Evolutionary conservation across 2,797 vertebrate species (phyloP).

Genomic region (Acipenser ruthenus): DNA sequence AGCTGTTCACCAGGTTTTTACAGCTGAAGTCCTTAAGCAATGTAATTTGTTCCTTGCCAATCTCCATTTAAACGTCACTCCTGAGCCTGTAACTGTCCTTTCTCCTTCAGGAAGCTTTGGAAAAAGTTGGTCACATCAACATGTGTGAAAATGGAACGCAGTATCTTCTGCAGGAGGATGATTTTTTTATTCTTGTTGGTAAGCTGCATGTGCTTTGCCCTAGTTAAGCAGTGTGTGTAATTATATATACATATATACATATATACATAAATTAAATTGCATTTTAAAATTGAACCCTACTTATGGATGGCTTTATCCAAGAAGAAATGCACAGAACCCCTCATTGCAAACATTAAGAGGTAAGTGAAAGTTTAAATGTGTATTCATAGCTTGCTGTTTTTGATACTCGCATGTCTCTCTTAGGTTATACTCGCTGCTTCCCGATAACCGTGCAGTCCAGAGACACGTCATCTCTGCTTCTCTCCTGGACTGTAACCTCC

Average conservation of each 20-base stretch:
- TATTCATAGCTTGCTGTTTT: too few species aligned
- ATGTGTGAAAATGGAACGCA: slow-evolving; percentile 43
- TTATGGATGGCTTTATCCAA: too few species aligned
- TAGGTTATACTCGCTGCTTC: slow-evolving; percentile 39
- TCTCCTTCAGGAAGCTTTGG: slow-evolving; percentile 34
- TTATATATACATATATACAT: too few species aligned
- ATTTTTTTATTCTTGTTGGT: slow-evolving; percentile 4
- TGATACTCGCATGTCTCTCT: neutral
- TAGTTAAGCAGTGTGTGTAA: too few species aligned
- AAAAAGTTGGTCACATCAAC: slow-evolving; percentile 23
- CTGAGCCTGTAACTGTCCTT: neutral
- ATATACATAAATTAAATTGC: too few species aligned
- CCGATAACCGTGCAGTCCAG: slow-evolving; percentile 38
- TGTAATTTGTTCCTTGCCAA: too few species aligned
- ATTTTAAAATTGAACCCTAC: too few species aligned
- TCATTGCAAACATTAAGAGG: too few species aligned
- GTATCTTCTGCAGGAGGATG: slow-evolving; percentile 44
- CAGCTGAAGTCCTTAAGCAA: too few species aligned
- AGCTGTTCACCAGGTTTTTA: too few species aligned
- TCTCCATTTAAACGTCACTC: neutral
- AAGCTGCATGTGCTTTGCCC: neutral
- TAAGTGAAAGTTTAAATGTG: too few species aligned
- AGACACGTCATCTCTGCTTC: slow-evolving; percentile 29
- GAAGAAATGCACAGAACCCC: too few species aligned
- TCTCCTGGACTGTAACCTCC: slow-evolving; percentile 39